Percentiles rank a stretch among this genome's conserved stretches.
phyloP scores from a whole-genome alignment of 2,797 vertebrate genomes.

The Neosalanx taihuensis region DNA sequence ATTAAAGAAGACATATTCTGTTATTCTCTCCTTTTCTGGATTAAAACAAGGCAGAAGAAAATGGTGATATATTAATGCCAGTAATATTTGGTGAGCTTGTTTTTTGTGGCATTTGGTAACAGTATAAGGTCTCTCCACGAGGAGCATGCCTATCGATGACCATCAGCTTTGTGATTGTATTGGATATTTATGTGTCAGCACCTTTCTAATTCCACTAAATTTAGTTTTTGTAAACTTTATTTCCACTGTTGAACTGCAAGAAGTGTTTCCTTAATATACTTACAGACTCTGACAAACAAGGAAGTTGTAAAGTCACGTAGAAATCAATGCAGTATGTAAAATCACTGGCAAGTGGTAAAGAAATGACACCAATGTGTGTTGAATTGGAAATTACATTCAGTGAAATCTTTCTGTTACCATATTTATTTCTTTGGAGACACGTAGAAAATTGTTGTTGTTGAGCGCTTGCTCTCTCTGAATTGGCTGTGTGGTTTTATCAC shows the following conservation, averaged over 20 bases:
- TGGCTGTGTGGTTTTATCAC: constrained; percentile 29
- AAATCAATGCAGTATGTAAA: neutral
- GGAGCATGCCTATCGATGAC: neutral
- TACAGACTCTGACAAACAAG: neutral
- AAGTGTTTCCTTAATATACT: neutral
- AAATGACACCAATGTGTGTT: neutral
- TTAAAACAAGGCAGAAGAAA: constrained; percentile 26
- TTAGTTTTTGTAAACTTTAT: neutral
- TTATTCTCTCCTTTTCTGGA: constrained; percentile 37
- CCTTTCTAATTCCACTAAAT: neutral
- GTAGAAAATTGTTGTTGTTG: constrained; percentile 12
- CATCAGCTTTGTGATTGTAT: neutral
- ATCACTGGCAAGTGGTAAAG: neutral
- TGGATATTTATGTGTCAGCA: neutral
- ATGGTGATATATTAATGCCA: neutral
- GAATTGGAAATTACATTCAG: neutral
- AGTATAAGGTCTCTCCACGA: neutral
- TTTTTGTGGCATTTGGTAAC: neutral
- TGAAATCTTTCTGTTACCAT: constrained; percentile 8
- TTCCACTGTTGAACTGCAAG: neutral
- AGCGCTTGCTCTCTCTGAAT: constrained; percentile 18
- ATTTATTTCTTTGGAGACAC: neutral
- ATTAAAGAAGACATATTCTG: constrained; percentile 9
- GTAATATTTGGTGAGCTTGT: neutral
- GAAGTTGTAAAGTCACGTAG: neutral